Conservation (phyloP, 2,797 vertebrate species). For the Spheniscus humboldti region DNA sequence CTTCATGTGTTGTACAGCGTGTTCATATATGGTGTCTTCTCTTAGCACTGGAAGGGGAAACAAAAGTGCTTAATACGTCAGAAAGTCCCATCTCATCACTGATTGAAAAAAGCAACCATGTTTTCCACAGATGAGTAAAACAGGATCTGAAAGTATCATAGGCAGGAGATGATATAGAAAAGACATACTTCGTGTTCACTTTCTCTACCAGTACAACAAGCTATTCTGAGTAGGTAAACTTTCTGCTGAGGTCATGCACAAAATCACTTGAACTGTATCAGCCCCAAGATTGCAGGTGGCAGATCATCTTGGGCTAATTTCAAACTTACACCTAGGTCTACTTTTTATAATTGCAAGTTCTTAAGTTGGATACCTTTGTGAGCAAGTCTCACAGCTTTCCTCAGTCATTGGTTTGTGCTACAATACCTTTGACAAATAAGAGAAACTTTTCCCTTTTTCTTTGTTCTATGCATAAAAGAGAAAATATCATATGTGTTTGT, state of each 20-base stretch:
- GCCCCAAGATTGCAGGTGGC: neutral
- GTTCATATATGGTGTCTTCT: neutral
- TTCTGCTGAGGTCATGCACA: neutral
- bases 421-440: neutral
- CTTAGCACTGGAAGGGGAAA: neutral
- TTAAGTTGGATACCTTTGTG: neutral
- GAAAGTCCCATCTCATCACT: neutral
- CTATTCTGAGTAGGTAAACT: neutral
- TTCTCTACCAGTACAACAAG: neutral
- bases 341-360: neutral
- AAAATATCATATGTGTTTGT: neutral
- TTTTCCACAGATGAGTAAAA: neutral
- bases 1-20: neutral
- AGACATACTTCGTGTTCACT: fast-evolving
- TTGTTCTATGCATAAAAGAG: neutral
- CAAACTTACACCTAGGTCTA: neutral
- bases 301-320: neutral
- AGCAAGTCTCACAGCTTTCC: neutral
- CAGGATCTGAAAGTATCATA: neutral
- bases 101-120: neutral
- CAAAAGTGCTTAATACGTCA: neutral
- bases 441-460: neutral
- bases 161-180: neutral
- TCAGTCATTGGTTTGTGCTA: neutral
- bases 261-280: neutral